Evolutionary conservation across 2,113 vertebrate species (phyloP).

Genomic region (Sclerurus mexicanus): DNA sequence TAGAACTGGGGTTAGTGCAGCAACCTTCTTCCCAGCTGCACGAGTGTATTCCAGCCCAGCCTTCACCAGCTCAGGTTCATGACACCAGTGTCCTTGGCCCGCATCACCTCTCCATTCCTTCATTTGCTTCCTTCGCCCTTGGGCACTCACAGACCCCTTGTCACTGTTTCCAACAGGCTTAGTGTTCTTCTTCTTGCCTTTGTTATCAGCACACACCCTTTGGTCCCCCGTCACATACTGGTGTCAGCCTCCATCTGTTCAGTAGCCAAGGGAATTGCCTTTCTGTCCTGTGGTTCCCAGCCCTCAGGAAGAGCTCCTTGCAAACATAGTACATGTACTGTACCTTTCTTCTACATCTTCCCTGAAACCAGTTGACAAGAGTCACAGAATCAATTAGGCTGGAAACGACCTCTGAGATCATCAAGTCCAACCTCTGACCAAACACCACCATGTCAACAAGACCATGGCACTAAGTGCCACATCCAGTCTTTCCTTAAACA

Average conservation of each 20-base stretch:
- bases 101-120: neutral
- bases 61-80: neutral
- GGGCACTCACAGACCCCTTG: neutral
- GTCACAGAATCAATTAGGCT: neutral
- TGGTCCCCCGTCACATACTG: neutral
- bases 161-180: neutral
- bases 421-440: rapidly evolving
- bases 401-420: neutral
- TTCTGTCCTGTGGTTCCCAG: neutral
- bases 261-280: neutral
- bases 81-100: rapidly evolving
- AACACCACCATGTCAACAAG: neutral
- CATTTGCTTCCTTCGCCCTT: neutral
- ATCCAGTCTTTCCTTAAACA: too few relatives aligned
- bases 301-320: neutral
- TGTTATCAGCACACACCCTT: neutral
- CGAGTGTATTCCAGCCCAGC: rapidly evolving
- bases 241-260: neutral
- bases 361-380: neutral
- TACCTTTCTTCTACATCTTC: neutral
- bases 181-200: neutral
- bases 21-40: neutral
- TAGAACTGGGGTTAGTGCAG: rapidly evolving
- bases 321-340: neutral
- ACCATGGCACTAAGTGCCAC: neutral